Conservation (phyloP, 2,113 vertebrate species). For the Cnemophilus loriae region DNA sequence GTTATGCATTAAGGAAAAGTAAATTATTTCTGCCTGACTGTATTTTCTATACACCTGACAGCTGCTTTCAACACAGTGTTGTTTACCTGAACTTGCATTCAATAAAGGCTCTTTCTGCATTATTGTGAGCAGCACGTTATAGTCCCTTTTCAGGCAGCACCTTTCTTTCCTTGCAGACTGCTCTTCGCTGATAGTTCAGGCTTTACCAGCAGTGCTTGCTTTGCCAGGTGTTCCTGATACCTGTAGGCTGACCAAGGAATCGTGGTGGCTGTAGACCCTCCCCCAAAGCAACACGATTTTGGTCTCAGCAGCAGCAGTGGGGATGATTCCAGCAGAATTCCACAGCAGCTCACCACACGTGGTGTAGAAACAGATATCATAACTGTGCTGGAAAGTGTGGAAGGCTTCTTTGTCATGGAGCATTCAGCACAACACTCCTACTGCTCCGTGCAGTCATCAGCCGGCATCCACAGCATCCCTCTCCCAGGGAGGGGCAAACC, state of each 20-base stretch:
- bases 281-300: background rate
- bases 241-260: background rate
- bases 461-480: background rate
- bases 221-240: background rate
- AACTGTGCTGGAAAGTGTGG: background rate
- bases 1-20: background rate
- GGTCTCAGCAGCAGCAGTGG: background rate
- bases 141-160: background rate
- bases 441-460: background rate
- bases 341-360: background rate
- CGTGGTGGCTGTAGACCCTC: background rate
- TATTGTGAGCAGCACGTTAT: background rate
- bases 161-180: background rate
- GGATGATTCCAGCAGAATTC: background rate
- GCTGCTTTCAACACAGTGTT: background rate
- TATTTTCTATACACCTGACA: background rate
- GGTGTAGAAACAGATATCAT: background rate
- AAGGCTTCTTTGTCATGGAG: background rate
- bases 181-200: background rate
- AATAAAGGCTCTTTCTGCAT: background rate
- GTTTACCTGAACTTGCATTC: background rate
- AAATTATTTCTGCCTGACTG: background rate
- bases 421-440: background rate
- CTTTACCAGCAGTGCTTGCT: background rate
- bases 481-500: background rate